Base-by-base conservation (phyloP, 2,113 vertebrate genomes). In the Ageneiosus marmoratus region DNA sequence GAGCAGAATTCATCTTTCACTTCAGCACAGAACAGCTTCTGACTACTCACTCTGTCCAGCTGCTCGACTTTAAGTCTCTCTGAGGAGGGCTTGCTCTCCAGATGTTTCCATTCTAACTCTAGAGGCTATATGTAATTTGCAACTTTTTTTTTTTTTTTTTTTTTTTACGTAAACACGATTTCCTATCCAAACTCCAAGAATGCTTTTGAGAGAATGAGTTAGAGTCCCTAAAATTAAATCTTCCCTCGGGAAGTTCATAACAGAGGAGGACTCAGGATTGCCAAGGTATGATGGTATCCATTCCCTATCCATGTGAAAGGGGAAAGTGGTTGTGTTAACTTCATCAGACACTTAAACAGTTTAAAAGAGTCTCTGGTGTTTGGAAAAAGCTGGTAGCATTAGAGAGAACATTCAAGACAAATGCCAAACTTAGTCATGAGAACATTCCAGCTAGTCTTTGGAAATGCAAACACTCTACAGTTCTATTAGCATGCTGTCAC, bases 61-160 rank as follows among this genome's bases (percentile, higher is more conserved):
- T 92, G 87, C 90, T 83, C 85, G 88, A 50, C 44, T 95, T 96
- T 95, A 95, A 95, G 91, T 88, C 7, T 90, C 90, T 11, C 90
- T 78, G 58, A 87, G 81, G 89, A 92, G 77, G 94, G 94, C 95
- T 96, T 95, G 95, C 92, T 91, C 89, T 92, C 96, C 98, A 98
- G 97, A 98, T 99, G 97, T 97, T 95, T 89, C 77, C 62, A 86
- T 88, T 92, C 81, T 46, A 88, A 83, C 90, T 95, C 95, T 94
- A 95, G 92, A 87, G 86, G 91, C 89, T 92, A 91, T 95, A 91
- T 97, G 95, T 96, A 94, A 96, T 94, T 91, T 90, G 87, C 90
- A 87, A 89, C 90, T 89, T 88, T 51, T n/a, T n/a, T n/a, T n/a
- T n/a, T n/a, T n/a, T n/a, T 90, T 89, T 83, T 81, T 73, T 86